These are phyloP conservation scores for Ectemnius lituratus DNA, from an alignment of 2,888 invertebrate genomes.

Conservation along the genomic window DNA sequence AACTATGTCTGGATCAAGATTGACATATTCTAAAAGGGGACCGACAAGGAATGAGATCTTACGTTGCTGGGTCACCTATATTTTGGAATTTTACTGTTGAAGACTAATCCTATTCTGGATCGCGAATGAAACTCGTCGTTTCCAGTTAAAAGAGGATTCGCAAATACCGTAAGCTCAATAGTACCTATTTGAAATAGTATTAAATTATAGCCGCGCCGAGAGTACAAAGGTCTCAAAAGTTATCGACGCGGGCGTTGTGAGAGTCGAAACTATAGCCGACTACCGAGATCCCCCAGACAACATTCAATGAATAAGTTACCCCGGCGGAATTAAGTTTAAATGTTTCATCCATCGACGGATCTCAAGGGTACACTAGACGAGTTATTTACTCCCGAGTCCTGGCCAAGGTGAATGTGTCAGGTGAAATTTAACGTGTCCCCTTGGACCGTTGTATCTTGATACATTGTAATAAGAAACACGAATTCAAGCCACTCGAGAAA, in stretches of 20 bases:
- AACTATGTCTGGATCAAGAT: not conserved
- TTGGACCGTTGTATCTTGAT: too few relatives aligned
- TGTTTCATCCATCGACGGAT: conserved; percentile 63
- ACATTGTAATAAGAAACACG: not conserved
- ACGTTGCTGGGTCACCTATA: not conserved
- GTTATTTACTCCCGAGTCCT: conserved; percentile 42
- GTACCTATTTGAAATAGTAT: too few relatives aligned
- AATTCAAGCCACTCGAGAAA: not conserved
- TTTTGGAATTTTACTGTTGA: not conserved
- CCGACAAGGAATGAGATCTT: not conserved
- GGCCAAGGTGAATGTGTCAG: conserved; percentile 11
- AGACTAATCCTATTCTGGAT: not conserved
- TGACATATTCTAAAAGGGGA: not conserved
- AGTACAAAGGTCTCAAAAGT: too few relatives aligned
- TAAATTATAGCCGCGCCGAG: too few relatives aligned
- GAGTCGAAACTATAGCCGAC: too few relatives aligned
- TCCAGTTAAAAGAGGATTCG: not conserved
- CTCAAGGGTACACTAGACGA: conserved; percentile 42
- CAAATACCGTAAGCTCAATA: too few relatives aligned
- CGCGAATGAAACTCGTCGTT: not conserved
- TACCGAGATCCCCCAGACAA: conserved; percentile 25
- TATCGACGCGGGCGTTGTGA: too few relatives aligned
- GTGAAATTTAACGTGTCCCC: conserved; percentile 10
- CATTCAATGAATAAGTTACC: conserved; percentile 62
- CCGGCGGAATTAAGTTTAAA: conserved; percentile 65